phyloP scores from a whole-genome alignment of 2,888 invertebrate species.

The Willowsia nigromaculata region DNA sequence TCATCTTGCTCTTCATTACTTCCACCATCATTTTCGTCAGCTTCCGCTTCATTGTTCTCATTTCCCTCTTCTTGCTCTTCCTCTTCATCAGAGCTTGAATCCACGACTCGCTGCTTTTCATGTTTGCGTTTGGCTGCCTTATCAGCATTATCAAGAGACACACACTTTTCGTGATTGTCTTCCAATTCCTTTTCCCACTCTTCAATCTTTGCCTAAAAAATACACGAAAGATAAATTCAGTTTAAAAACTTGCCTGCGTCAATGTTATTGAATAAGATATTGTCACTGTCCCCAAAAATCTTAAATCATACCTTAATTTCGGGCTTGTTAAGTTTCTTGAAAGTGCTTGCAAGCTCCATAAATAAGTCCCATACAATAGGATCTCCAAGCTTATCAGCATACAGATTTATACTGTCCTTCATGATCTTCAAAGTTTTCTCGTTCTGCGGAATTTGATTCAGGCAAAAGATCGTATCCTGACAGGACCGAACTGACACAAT shows the following conservation, averaged over 20 bases:
- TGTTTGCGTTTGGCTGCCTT: slow-evolving; percentile 41
- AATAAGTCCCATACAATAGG: slow-evolving; percentile 72
- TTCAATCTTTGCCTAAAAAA: slow-evolving; percentile 68
- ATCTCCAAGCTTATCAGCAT: slow-evolving; percentile 75
- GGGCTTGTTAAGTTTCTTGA: slow-evolving; percentile 70
- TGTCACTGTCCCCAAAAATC: too few species aligned
- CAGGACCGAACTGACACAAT: slow-evolving; percentile 65
- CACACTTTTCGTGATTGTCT: slow-evolving; percentile 68
- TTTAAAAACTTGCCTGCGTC: too few species aligned
- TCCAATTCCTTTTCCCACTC: slow-evolving; percentile 74
- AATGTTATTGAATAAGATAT: too few species aligned
- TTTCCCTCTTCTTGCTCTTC: too few species aligned
- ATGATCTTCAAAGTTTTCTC: slow-evolving; percentile 76
- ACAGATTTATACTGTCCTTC: slow-evolving; percentile 68
- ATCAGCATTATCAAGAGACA: slow-evolving; percentile 40
- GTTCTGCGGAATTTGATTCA: slow-evolving; percentile 74
- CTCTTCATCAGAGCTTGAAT: slow-evolving; percentile 48
- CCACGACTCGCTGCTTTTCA: slow-evolving; percentile 4
- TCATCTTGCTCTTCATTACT: neutral
- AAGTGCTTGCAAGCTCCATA: slow-evolving; percentile 58
- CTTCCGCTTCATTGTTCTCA: slow-evolving; percentile 34
- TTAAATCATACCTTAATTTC: slow-evolving; percentile 74
- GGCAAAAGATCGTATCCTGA: slow-evolving; percentile 75
- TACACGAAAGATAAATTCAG: neutral
- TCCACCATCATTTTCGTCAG: neutral